These are phyloP conservation scores for Platysternon megacephalum DNA, from an alignment of 2,113 vertebrate species.

Conservation along the genomic window DNA sequence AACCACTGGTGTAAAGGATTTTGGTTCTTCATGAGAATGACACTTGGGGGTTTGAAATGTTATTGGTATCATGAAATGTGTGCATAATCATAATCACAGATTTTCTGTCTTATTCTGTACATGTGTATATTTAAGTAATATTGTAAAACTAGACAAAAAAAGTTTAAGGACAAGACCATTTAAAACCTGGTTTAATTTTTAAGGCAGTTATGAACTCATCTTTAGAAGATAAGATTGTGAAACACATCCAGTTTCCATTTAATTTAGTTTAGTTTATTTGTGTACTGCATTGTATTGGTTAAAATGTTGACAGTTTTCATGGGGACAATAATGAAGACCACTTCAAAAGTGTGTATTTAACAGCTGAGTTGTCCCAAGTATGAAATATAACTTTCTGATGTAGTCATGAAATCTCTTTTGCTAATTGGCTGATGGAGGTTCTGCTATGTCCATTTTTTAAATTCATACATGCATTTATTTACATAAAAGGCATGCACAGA, in stretches of 20 bases:
- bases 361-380: background rate
- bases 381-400: conserved; percentile 30
- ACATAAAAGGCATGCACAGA: conserved; percentile 40
- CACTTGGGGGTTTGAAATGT: background rate
- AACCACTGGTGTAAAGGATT: fast-evolving
- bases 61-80: background rate
- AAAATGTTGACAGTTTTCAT: background rate
- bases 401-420: conserved; percentile 43
- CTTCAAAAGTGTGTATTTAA: conserved; percentile 45
- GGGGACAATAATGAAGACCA: background rate
- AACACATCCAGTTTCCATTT: background rate
- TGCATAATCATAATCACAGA: fast-evolving
- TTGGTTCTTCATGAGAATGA: background rate
- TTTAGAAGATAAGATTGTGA: background rate
- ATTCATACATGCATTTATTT: conserved; percentile 56
- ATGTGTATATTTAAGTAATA: background rate
- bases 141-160: background rate
- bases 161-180: background rate
- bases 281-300: background rate
- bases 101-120: background rate
- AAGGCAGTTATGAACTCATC: background rate
- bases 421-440: conserved; percentile 8
- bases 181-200: background rate
- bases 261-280: background rate
- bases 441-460: conserved; percentile 27